Conservation (phyloP, 2,113 vertebrate species). For the Garra rufa region DNA sequence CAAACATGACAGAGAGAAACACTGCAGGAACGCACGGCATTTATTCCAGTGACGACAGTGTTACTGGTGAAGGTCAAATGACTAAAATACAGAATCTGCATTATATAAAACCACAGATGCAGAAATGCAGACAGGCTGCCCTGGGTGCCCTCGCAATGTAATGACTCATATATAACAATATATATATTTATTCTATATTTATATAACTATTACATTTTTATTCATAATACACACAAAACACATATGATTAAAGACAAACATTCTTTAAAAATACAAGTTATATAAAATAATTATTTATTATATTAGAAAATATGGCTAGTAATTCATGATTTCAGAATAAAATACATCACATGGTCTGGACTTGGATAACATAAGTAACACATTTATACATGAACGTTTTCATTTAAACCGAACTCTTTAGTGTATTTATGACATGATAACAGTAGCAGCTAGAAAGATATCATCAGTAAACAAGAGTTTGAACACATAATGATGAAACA, state of each 20-base stretch:
- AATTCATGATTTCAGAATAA: neutral
- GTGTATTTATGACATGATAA: neutral
- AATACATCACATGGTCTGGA: neutral
- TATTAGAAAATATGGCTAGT: neutral
- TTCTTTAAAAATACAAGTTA: neutral
- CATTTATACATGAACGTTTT: neutral
- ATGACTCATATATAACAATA: no score
- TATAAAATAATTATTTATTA: no score
- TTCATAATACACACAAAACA: neutral
- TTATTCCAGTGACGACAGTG: neutral
- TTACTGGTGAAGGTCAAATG: no score
- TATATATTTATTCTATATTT: no score
- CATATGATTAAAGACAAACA: neutral
- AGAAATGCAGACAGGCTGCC: no score
- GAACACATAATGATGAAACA: neutral
- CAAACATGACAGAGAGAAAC: slow-evolving; percentile 48
- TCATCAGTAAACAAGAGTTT: neutral
- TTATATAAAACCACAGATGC: no score
- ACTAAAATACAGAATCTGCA: no score
- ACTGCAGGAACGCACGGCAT: neutral
- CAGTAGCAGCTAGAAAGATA: neutral
- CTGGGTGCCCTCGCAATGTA: no score
- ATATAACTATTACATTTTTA: neutral
- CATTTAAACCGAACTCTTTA: neutral
- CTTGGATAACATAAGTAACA: neutral